These are phyloP conservation scores for Melitaea cinxia DNA, from an alignment of 1,140 invertebrate species.

Conservation along the genomic window DNA sequence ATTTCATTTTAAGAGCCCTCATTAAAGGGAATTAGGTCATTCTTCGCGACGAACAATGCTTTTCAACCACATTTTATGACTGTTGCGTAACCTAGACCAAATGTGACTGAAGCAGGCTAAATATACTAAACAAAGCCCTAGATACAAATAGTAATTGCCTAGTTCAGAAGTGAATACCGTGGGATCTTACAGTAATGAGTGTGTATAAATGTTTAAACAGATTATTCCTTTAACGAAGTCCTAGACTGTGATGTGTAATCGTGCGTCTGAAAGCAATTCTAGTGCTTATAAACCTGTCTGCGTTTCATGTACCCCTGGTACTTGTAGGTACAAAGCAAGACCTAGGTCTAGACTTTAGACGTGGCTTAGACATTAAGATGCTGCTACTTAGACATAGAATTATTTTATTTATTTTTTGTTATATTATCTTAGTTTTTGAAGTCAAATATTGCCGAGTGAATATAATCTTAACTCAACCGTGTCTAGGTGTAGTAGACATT, in stretches of 20 bases:
- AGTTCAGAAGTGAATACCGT: slow-evolving; percentile 42
- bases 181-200: slow-evolving; percentile 44
- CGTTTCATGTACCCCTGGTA: slow-evolving; percentile 51
- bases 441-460: no score
- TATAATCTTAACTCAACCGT: no score
- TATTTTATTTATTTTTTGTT: no score
- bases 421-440: no score
- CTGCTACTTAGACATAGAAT: no score
- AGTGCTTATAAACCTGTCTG: slow-evolving; percentile 44
- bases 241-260: slow-evolving; percentile 35
- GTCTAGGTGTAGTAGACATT: no score
- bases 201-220: slow-evolving; percentile 40
- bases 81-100: slow-evolving; percentile 44
- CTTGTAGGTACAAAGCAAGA: slow-evolving; percentile 50
- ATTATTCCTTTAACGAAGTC: slow-evolving; percentile 37
- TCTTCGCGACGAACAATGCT: slow-evolving; percentile 43
- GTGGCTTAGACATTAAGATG: slow-evolving; percentile 24
- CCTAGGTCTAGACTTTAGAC: slow-evolving; percentile 49
- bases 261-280: slow-evolving; percentile 35
- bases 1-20: slow-evolving; percentile 32
- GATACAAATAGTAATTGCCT: slow-evolving; percentile 42
- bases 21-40: slow-evolving; percentile 50
- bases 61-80: slow-evolving; percentile 39
- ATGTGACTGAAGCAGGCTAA: slow-evolving; percentile 44
- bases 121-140: slow-evolving; percentile 34